Base-by-base conservation (phyloP, 2,797 vertebrate genomes). In the Bryconaethiops microstoma region DNA sequence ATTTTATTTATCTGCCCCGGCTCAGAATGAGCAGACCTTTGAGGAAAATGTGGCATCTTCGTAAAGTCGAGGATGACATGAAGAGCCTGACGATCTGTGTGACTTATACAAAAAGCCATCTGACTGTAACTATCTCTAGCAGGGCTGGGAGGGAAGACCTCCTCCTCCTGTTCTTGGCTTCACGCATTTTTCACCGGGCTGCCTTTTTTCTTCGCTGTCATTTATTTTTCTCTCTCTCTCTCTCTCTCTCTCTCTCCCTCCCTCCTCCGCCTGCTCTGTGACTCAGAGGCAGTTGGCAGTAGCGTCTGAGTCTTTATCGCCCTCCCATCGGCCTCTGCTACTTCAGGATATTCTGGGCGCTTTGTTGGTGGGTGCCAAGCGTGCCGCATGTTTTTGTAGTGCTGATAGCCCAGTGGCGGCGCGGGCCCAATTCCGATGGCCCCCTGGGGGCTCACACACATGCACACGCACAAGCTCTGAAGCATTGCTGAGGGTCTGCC, bases 221-320 rank as follows among this genome's bases (percentile, higher is more conserved):
- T 85, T 85, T 80, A 0, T 67, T 71, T 76, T 57, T 19, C 45
- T 69, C 13, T 21, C 10, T 50, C 23, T 23, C 57, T 25, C 76
- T 29, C 42, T 69, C 48, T 9, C 14, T 70, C 29, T 3, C 76
- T 76, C 23, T 1, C 59, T 54, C 59, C 77, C 14, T 55, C 29
- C 35, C 67, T 69, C 23, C 52, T 60, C 62, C 67, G 60, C 64
- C 60, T 71, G 77, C 64, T 76, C 65, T 82, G 78, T 88, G 87
- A 88, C 84, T 91, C 86, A 84, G 83, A 90, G 82, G 84, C 84
- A 88, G 81, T 86, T 91, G 89, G 91, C 89, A 85, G 71, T 78
- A 80, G 81, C 9, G 85, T 83, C 69, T 86, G 78, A 82, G 80
- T 87, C 86, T 91, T 91, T 91, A 91, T 91, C 92, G 84, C 83